Conservation (phyloP, 2,797 vertebrate genomes). For the Varecia variegata region DNA sequence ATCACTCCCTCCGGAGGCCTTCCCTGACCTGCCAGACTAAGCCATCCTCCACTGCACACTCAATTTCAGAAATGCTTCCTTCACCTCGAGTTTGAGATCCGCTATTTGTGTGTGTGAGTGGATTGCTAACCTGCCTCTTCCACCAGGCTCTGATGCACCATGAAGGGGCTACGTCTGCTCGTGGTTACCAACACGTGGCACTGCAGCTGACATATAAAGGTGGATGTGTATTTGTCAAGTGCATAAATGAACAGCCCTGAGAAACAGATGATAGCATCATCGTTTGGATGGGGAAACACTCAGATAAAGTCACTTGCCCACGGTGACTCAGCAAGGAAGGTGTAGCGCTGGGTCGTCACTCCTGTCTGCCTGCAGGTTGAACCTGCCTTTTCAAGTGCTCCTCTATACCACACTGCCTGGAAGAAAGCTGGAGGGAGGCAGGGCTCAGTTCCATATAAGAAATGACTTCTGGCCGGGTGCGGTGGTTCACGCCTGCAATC, state of each 20-base stretch:
- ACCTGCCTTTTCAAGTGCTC: not conserved
- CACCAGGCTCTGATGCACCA: rapidly evolving
- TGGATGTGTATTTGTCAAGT: rapidly evolving
- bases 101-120: rapidly evolving
- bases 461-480: not conserved
- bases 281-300: not conserved
- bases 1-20: not conserved
- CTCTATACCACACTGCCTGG: not conserved
- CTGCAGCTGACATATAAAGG: not conserved
- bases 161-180: rapidly evolving
- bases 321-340: not conserved
- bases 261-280: not conserved
- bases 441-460: not conserved
- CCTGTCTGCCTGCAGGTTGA: not conserved
- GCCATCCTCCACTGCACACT: not conserved
- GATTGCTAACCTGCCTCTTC: not conserved
- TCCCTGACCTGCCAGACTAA: rapidly evolving
- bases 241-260: not conserved
- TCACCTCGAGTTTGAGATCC: not conserved
- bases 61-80: not conserved
- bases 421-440: not conserved
- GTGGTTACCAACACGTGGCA: not conserved
- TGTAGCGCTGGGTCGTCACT: not conserved
- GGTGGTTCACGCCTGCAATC: not conserved
- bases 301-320: not conserved